Evolutionary conservation across 2,797 vertebrate genomes (phyloP), one percentile per base, ranked within the genome.

Genomic region (Spinibarbus caldwelli): DNA sequence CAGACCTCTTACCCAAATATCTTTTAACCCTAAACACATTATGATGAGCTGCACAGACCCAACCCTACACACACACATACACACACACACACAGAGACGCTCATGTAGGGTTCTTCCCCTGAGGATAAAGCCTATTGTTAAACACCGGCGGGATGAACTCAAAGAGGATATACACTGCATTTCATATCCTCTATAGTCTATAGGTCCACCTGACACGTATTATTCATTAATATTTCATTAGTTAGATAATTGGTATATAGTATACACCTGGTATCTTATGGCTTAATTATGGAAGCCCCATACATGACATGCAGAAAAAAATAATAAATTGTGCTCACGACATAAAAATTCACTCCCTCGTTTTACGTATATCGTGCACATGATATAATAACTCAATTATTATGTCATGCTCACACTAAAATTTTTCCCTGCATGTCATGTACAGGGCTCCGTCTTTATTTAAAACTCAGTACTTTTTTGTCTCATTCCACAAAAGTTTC

Each of bases 71-170:
- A 6, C 34, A 36, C 36, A 6, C 36, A 36, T 6, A 36, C 36
- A 36, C 36, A 36, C 36, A 36, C 36, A 0, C 36, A 6, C 36
- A 0, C 36, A 36, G 6, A 6, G 2, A 78, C 10, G 8, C 68
- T 54, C 73, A 78, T 47, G 70, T 57, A 78, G 41, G 59, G 26
- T 83, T 73, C 26, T 71, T 66, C 73, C 80, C 57, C 66, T 72
- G 43, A 64, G 43, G 70, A 83, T 86, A 86, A 78, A 79, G 52
- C 75, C 67, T 86, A 86, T 70, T 83, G 85, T 85, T 86, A 52
- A 68, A 81, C 59, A 45, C 62, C 43, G 36, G n/a, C 2, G 38
- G 36, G 36, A 31, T 59, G 26, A 36, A 64, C n/a, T 43, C 49
- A 57, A 70, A 82, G 54, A 72, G 54, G 68, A 62, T 78, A 36